Evolutionary conservation across 64 coral and sea anemone genomes (phyloP), one percentile per base, ranked within the genome.

Genomic region (Cladopsammia gracilis): DNA sequence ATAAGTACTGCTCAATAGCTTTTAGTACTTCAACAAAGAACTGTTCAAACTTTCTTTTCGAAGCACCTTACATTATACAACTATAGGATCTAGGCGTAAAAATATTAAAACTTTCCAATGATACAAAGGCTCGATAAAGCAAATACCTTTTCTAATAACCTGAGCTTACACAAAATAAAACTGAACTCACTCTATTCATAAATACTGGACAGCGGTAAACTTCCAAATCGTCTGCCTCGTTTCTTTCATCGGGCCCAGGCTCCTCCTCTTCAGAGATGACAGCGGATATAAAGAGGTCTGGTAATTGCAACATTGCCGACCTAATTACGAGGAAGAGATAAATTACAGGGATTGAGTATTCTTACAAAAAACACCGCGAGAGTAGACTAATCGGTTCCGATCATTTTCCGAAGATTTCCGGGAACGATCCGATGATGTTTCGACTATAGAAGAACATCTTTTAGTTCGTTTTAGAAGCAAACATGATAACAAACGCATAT

Each of bases 151-250:
- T n/a, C n/a, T n/a, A n/a, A n/a, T n/a, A n/a, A n/a, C n/a, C 49
- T 22, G 24, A 16, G 15, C 16, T 16, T n/a, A 66, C 6, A 5
- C 48, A 67, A 26, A 53, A 20, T 2, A 7, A 46, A 59, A 0
- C 0, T 2, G 13, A 56, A 70, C 88, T 62, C 49, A 95, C 93
- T 79, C 88, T 59, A 58, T 89, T 95, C 79, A 85, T 89, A 71
- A 90, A 95, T 46, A 95, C 93, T 14, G 93, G 93, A 64, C 93
- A 95, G 25, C 84, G 58, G 62, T 95, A 95, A 74, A 62, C 42
- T 65, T 83, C 79, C 43, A 65, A 19, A 73, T 72, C 70, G 23
- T 70, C 70, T 44, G 34, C 54, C 10, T 77, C 72, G 18, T 86
- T 86, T 34, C 56, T 62, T 0, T 88, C 67, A 10, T 88, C 68